These are phyloP conservation scores for Porites evermanni DNA, from an alignment of 92 coral and sea anemone species.

Conservation along the genomic window DNA sequence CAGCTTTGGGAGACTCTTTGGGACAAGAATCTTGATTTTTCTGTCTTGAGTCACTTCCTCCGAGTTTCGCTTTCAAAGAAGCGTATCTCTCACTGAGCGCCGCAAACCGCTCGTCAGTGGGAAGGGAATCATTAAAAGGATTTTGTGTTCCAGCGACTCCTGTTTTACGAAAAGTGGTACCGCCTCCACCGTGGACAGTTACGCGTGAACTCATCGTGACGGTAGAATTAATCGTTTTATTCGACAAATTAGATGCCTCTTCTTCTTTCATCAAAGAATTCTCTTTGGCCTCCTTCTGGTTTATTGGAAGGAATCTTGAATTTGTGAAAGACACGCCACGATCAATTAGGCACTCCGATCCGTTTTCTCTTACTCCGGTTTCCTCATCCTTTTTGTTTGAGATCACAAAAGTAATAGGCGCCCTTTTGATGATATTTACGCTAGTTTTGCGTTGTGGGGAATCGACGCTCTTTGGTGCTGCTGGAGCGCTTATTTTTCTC, in stretches of 20 bases:
- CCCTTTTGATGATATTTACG: constrained; percentile 57
- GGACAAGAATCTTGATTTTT: not conserved
- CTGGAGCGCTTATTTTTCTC: constrained; percentile 30
- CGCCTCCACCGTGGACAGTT: constrained; percentile 11
- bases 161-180: constrained; percentile 5
- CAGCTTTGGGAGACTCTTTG: not conserved
- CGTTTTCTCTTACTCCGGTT: not conserved
- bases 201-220: constrained; percentile 29
- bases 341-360: not conserved
- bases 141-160: not conserved
- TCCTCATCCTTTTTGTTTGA: constrained; percentile 24
- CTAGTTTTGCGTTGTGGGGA: constrained; percentile 36
- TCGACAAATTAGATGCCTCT: not conserved
- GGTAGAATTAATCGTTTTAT: constrained; percentile 1
- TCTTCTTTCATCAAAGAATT: constrained; percentile 18
- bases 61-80: constrained; percentile 54
- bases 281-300: constrained; percentile 21
- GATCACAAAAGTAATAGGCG: constrained; percentile 34
- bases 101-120: constrained; percentile 71
- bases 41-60: constrained; percentile 9
- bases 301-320: constrained; percentile 37
- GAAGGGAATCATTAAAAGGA: constrained; percentile 31
- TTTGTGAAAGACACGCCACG: constrained; percentile 9
- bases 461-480: not conserved
- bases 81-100: constrained; percentile 75